Evolutionary conservation across 1,140 invertebrate species (phyloP), one percentile per base, ranked within the genome.

Genomic region (Megalonaias nervosa): DNA sequence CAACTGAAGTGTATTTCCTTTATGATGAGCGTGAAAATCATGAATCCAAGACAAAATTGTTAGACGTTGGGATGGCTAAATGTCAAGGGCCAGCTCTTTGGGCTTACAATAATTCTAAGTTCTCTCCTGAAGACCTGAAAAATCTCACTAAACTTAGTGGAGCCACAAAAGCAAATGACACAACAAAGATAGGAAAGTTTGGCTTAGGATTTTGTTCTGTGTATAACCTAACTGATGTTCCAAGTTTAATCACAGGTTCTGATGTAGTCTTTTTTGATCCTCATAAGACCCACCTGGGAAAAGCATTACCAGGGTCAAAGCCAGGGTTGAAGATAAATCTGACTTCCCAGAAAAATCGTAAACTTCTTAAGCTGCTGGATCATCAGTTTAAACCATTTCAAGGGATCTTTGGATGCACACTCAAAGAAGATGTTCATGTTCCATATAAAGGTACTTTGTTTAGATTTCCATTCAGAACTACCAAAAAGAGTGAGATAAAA

Each of bases 181-280:
- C 74, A 58, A 81, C 83, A 38, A 89, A 88, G 74, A 83, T 88
- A 65, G 88, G 88, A 68, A 81, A 77, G 57, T 89, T 88, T 85
- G 87, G 88, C 2, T 74, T 88, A 12, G 87, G 87, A 9, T 88
- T 88, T 77, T 88, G 87, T 74, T 75, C 88, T 38, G 86, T 88
- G 5, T 89, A 88, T 75, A 89, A 88, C 69, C 67, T 88, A 13
- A 88, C 87, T 17, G 88, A 89, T 77, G 82, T 87, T 14, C 87
- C 87, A 13, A 87, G 85, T 72, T 87, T 89, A 65, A 74, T 89
- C 3, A 86, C 84, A 62, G 61, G 83, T 60, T 60, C 88, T 48
- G 82, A 70, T 57, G 26, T 88, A 48, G 86, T 88, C 1, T 81
- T 89, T 17, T 88, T 88, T 81, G 88, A 89, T 74, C 88, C 88